phyloP scores from a whole-genome alignment of 2,888 invertebrate genomes.

The Eurytoma californica region DNA sequence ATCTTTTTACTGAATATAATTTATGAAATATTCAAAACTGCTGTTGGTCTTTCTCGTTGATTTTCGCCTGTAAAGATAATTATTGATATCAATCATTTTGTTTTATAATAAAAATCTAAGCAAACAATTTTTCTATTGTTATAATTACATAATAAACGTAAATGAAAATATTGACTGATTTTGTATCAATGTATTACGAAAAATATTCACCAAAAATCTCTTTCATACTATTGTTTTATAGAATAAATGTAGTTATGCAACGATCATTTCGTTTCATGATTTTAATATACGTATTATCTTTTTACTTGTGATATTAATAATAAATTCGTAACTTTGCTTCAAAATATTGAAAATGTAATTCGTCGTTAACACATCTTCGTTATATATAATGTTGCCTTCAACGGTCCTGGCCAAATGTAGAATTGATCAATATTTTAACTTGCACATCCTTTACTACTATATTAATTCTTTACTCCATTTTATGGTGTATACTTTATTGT shows the following conservation, averaged over 20 bases:
- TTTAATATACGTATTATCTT: background rate
- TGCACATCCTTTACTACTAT: no score
- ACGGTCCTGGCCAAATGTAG: no score
- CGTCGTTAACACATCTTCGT: no score
- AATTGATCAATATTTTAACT: no score
- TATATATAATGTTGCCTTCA: no score
- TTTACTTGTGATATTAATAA: background rate
- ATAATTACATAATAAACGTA: slow-evolving; percentile 8
- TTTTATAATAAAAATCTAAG: no score
- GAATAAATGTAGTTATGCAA: slow-evolving; percentile 36
- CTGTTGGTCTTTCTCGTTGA: slow-evolving; percentile 5
- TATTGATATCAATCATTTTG: slow-evolving; percentile 10
- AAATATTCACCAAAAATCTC: background rate
- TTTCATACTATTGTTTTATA: slow-evolving; percentile 25
- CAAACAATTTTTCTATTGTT: background rate
- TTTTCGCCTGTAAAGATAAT: background rate
- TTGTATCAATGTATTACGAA: slow-evolving; percentile 38
- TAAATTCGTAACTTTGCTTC: background rate
- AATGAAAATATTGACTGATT: slow-evolving; percentile 38
- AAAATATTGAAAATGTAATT: background rate
- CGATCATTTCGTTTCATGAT: slow-evolving; percentile 7
- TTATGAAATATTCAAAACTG: slow-evolving; percentile 20
- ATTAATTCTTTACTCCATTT: no score
- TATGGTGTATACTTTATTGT: no score
- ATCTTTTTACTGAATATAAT: background rate